phyloP scores from a whole-genome alignment of 2,888 invertebrate species.

The Lepidochrysops patricia region DNA sequence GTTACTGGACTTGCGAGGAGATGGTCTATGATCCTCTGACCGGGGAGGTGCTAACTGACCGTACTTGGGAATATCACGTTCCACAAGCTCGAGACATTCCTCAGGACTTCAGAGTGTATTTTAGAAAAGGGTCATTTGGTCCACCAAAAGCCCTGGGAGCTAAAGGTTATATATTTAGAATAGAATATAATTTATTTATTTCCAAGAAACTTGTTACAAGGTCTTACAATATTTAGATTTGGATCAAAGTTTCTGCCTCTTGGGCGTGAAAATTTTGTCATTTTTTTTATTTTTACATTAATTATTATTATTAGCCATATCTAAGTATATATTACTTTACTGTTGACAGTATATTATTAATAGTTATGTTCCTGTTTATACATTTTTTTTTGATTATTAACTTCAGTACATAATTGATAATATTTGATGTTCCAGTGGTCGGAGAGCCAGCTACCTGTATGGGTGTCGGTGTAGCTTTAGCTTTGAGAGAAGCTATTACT shows the following conservation, averaged over 20 bases:
- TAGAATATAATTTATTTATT: too few relatives aligned
- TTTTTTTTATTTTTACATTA: too few relatives aligned
- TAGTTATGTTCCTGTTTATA: too few relatives aligned
- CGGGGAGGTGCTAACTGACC: conserved; percentile 76
- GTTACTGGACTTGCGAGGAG: conserved; percentile 79
- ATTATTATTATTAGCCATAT: too few relatives aligned
- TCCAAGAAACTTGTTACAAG: too few relatives aligned
- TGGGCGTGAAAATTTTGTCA: too few relatives aligned
- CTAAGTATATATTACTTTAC: too few relatives aligned
- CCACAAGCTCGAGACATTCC: conserved; percentile 79
- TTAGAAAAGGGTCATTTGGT: conserved; percentile 74
- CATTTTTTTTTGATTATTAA: neutral
- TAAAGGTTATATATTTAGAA: conserved; percentile 44
- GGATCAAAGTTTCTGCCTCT: too few relatives aligned
- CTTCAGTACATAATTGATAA: neutral
- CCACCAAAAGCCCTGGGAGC: conserved; percentile 72
- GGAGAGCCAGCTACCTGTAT: conserved; percentile 69
- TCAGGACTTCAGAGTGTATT: conserved; percentile 74
- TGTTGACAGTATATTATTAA: too few relatives aligned
- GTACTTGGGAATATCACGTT: conserved; percentile 81
- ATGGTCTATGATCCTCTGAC: conserved; percentile 70
- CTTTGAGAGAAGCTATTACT: conserved; percentile 77
- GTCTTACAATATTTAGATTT: too few relatives aligned
- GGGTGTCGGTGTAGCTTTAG: conserved; percentile 67
- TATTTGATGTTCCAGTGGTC: conserved; percentile 46